Percentiles rank a stretch among this genome's conserved stretches.
phyloP scores from a whole-genome alignment of 1,140 invertebrate genomes.

The Trypoxylus dichotomus region DNA sequence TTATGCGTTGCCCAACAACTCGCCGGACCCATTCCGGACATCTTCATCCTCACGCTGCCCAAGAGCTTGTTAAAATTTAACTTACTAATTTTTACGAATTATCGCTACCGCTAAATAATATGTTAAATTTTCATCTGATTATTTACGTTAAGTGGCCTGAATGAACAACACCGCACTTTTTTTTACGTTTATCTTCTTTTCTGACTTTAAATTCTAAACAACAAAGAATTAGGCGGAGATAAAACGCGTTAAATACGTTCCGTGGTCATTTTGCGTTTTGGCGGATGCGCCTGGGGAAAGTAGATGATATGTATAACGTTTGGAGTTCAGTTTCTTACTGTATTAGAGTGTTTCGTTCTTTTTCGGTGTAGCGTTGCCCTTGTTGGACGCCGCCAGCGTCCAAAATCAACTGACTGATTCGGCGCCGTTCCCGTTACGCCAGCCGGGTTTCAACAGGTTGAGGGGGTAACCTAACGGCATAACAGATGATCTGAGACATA shows the following conservation, averaged over 20 bases:
- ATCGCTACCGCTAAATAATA: not conserved
- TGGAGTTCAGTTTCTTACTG: slow-evolving; percentile 13
- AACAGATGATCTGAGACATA: slow-evolving; percentile 16
- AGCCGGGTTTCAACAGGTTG: slow-evolving; percentile 45
- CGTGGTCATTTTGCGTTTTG: not conserved
- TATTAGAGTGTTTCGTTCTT: not conserved
- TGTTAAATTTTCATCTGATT: not conserved
- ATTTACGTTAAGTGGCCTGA: not conserved
- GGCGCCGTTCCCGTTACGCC: slow-evolving; percentile 32
- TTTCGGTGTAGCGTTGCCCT: not conserved
- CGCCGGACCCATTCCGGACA: slow-evolving; percentile 68
- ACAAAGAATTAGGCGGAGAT: not conserved
- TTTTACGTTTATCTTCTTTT: not conserved
- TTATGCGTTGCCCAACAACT: slow-evolving; percentile 72
- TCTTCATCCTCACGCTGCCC: slow-evolving; percentile 41
- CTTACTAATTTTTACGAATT: not conserved
- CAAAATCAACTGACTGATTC: slow-evolving; percentile 28
- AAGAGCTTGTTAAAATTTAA: not conserved
- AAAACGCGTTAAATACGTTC: not conserved
- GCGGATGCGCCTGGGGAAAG: not conserved
- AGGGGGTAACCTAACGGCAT: slow-evolving; percentile 33
- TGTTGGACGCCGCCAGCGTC: slow-evolving; percentile 18
- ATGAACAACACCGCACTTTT: not conserved
- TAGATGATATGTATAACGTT: slow-evolving; percentile 26
- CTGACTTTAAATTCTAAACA: not conserved